phyloP scores from a whole-genome alignment of 2,113 vertebrate species.

The Isichthys henryi region DNA sequence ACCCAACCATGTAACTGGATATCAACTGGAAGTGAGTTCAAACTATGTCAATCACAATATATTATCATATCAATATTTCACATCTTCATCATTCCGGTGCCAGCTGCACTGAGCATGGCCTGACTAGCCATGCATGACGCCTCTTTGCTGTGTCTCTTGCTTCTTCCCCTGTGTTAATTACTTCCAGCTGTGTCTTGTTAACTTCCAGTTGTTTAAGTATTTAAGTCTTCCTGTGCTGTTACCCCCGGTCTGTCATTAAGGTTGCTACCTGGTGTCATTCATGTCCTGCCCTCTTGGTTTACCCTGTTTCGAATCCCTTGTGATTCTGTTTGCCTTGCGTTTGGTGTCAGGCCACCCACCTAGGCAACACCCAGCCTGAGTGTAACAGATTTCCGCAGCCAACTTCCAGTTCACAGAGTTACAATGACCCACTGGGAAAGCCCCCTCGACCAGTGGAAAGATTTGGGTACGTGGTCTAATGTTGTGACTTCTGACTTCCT shows the following conservation, averaged over 20 bases:
- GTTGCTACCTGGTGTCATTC: neutral
- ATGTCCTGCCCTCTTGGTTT: neutral
- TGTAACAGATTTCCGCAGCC: too few species aligned
- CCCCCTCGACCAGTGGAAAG: too few species aligned
- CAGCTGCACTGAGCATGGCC: neutral
- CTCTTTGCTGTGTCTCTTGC: too few species aligned
- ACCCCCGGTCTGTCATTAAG: neutral
- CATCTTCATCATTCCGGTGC: neutral
- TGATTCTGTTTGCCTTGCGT: neutral
- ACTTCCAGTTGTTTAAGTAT: too few species aligned
- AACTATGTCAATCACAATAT: neutral
- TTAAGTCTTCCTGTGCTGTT: neutral
- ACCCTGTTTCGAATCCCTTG: neutral
- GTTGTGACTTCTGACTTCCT: too few species aligned
- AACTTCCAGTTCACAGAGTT: too few species aligned
- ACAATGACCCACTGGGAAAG: too few species aligned
- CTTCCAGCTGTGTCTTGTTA: too few species aligned
- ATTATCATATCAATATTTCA: neutral
- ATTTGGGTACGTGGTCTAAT: too few species aligned
- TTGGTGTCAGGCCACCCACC: neutral
- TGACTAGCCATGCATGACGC: too few species aligned
- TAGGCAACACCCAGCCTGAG: too few species aligned
- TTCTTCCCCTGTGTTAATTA: too few species aligned
- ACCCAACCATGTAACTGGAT: neutral
- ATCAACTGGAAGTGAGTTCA: neutral